A percentile compares a stretch with the other conserved stretches of the same genome.
These are phyloP conservation scores for Drosophila prolongata DNA, from an alignment of 2,888 invertebrate genomes.

Conservation along the genomic window DNA sequence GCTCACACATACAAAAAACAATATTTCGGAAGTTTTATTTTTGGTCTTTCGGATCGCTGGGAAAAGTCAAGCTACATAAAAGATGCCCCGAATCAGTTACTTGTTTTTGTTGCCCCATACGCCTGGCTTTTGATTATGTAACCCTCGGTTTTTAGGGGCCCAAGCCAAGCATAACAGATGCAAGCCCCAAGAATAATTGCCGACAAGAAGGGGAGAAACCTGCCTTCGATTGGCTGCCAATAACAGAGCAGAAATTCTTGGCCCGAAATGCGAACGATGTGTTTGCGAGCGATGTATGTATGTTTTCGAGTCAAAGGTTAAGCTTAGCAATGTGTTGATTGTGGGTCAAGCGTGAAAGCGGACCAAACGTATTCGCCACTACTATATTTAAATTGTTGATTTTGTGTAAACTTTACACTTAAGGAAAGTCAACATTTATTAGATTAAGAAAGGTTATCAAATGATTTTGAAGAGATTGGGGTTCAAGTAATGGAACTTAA, in stretches of 20 bases:
- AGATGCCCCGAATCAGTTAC: slow-evolving; percentile 46
- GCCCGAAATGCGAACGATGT: slow-evolving; percentile 9
- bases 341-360: slow-evolving; percentile 69
- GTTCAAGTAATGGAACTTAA: neutral
- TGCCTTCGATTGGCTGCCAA: slow-evolving; percentile 61
- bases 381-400: slow-evolving; percentile 56
- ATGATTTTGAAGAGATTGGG: neutral
- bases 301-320: slow-evolving; percentile 41
- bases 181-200: slow-evolving; percentile 56
- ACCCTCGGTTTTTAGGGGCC: slow-evolving; percentile 48
- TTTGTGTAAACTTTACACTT: slow-evolving; percentile 33
- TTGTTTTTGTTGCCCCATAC: slow-evolving; percentile 37
- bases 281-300: slow-evolving; percentile 4
- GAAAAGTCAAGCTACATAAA: slow-evolving; percentile 44
- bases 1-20: slow-evolving; percentile 31
- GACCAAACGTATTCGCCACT: slow-evolving; percentile 49
- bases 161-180: slow-evolving; percentile 36
- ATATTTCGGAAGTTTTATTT: slow-evolving; percentile 54
- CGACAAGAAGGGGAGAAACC: slow-evolving; percentile 28
- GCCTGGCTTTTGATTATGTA: slow-evolving; percentile 60
- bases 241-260: slow-evolving; percentile 45
- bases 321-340: slow-evolving; percentile 57
- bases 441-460: neutral
- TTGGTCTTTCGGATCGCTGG: slow-evolving; percentile 34
- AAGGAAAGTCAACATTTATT: neutral